Evolutionary conservation across 92 coral and sea anemone species (phyloP).

Genomic region (Actinostola sp.): DNA sequence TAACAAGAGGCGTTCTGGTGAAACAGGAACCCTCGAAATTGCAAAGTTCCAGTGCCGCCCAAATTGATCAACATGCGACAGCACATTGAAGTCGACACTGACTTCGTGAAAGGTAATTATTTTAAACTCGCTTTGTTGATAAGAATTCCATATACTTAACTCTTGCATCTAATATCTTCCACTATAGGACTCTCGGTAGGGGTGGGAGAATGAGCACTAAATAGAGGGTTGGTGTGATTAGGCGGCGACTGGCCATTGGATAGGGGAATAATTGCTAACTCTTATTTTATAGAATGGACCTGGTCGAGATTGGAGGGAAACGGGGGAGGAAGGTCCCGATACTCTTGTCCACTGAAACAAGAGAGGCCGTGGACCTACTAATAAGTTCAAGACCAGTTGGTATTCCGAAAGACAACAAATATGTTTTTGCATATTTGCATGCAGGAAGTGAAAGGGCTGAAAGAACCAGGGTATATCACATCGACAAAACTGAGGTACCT

Average conservation of each 20-base stretch:
- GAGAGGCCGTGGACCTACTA: slow-evolving; percentile 11
- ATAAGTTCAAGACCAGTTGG: slow-evolving; percentile 7
- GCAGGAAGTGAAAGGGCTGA: background rate
- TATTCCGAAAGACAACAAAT: slow-evolving; percentile 26
- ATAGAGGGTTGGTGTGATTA: no score
- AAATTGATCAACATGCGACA: slow-evolving; percentile 31
- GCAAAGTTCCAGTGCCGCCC: slow-evolving; percentile 26
- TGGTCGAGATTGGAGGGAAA: slow-evolving; percentile 42
- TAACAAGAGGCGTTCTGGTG: slow-evolving; percentile 52
- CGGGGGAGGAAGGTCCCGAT: slow-evolving; percentile 42
- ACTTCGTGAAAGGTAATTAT: slow-evolving; percentile 38
- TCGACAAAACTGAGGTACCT: background rate
- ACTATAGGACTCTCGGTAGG: no score
- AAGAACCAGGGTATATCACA: background rate
- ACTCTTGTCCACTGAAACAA: slow-evolving; percentile 28
- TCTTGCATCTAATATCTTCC: no score
- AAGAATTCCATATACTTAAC: no score
- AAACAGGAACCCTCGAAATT: slow-evolving; percentile 7
- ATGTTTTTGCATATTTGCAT: slow-evolving; percentile 36
- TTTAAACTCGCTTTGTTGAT: background rate
- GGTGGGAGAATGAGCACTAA: no score
- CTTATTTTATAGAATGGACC: slow-evolving; percentile 19
- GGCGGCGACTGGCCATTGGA: background rate
- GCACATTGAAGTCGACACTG: slow-evolving; percentile 10
- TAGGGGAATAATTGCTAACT: background rate